Conservation (phyloP, 2,113 vertebrate species). For the Hemibates koningsi region DNA sequence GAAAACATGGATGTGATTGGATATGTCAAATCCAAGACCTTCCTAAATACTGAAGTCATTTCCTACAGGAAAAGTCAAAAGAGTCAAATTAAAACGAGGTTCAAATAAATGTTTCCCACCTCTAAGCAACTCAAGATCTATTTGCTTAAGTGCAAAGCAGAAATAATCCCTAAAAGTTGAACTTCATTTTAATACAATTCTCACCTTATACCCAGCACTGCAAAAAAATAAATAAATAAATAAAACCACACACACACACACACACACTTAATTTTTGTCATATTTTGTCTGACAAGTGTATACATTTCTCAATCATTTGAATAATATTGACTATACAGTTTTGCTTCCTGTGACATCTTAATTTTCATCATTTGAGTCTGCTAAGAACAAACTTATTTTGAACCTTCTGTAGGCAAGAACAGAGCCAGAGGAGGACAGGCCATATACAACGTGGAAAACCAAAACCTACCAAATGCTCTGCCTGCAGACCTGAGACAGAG, state of each 20-base stretch:
- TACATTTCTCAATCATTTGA: not conserved
- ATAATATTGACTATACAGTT: not conserved
- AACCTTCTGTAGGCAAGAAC: not conserved
- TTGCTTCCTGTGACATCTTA: not conserved
- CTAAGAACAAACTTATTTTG: not conserved
- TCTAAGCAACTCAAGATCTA: not conserved
- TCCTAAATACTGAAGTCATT: conserved; percentile 84
- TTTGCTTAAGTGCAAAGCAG: not conserved
- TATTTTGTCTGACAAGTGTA: not conserved
- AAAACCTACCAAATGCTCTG: not conserved
- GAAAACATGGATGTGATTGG: conserved; percentile 96
- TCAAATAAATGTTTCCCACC: not conserved
- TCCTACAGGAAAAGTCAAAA: conserved; percentile 62
- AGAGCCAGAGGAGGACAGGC: not conserved
- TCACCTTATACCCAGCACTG: not conserved
- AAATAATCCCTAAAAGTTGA: not conserved
- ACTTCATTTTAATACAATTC: not conserved
- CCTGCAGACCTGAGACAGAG: not conserved
- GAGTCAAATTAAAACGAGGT: not conserved
- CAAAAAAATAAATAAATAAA: too few relatives aligned
- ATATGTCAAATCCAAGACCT: conserved; percentile 87
- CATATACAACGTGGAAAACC: not conserved
- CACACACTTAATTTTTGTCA: not conserved
- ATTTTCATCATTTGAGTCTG: not conserved
- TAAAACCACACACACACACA: not conserved